Evolutionary conservation across 2,113 vertebrate genomes (phyloP).

Genomic region (Pardalotus punctatus): DNA sequence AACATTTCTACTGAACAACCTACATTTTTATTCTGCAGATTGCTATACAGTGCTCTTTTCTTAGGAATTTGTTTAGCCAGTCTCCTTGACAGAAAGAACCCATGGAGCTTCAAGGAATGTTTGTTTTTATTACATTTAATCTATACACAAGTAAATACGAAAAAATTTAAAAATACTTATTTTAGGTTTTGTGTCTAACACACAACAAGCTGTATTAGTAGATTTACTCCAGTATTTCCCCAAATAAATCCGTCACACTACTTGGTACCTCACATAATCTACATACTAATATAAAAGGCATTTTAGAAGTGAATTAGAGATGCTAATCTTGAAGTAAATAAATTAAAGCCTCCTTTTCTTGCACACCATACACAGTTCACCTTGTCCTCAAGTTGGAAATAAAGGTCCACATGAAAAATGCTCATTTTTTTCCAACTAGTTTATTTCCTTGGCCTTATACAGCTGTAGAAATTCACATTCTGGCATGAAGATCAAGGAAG

Average conservation of each 20-base stretch:
- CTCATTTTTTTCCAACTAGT: neutral
- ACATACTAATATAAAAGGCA: neutral
- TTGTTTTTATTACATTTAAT: neutral
- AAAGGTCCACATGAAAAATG: neutral
- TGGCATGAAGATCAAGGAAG: neutral
- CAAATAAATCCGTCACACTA: neutral
- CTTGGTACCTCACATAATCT: neutral
- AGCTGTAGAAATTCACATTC: neutral
- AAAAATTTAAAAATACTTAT: neutral
- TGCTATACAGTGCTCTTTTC: neutral
- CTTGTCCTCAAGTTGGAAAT: neutral
- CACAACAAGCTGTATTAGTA: neutral
- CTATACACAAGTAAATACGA: neutral
- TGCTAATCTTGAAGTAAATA: neutral
- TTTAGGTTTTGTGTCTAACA: neutral
- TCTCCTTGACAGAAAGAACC: neutral
- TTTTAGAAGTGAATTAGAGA: neutral
- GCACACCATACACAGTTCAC: neutral
- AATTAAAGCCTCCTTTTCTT: neutral
- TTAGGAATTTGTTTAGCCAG: neutral
- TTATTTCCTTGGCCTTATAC: neutral
- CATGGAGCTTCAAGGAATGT: neutral
- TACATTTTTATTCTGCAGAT: neutral
- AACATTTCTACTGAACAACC: neutral
- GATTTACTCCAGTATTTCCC: neutral